A percentile compares a stretch with the other conserved stretches of the same genome.
Evolutionary conservation across 2,888 invertebrate species (phyloP).

Genomic region (Argynnis bischoffii): DNA sequence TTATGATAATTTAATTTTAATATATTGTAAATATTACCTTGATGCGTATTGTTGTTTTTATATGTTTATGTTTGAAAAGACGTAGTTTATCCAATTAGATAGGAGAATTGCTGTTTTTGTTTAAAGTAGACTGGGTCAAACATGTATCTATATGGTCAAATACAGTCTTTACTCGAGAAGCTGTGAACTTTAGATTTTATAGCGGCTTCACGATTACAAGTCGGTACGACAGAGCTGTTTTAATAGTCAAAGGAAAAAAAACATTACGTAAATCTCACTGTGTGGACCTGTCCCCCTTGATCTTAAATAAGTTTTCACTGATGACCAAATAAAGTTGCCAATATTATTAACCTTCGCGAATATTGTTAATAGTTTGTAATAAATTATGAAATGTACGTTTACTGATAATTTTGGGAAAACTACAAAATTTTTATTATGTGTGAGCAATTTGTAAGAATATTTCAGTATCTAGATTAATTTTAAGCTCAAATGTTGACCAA

Average conservation of each 20-base stretch:
- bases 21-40: too few species aligned
- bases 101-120: too few species aligned
- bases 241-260: too few species aligned
- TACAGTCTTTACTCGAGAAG: not conserved
- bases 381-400: conserved; percentile 26
- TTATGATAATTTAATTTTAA: too few species aligned
- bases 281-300: conserved; percentile 27
- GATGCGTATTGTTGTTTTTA: too few species aligned
- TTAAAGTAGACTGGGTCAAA: too few species aligned
- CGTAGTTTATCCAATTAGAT: too few species aligned
- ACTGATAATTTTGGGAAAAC: conserved; percentile 4
- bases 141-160: too few species aligned
- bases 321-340: conserved; percentile 29
- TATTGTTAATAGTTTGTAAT: conserved; percentile 22
- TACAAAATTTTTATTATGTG: not conserved
- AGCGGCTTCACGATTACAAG: too few species aligned
- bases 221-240: too few species aligned
- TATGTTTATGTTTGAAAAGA: too few species aligned
- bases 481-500: not conserved
- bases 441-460: not conserved
- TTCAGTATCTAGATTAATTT: not conserved
- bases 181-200: too few species aligned
- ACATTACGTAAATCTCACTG: not conserved
- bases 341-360: conserved; percentile 20
- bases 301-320: conserved; percentile 25